Base-by-base conservation (phyloP, 2,797 vertebrate genomes). In the Scomberomorus guttatus region DNA sequence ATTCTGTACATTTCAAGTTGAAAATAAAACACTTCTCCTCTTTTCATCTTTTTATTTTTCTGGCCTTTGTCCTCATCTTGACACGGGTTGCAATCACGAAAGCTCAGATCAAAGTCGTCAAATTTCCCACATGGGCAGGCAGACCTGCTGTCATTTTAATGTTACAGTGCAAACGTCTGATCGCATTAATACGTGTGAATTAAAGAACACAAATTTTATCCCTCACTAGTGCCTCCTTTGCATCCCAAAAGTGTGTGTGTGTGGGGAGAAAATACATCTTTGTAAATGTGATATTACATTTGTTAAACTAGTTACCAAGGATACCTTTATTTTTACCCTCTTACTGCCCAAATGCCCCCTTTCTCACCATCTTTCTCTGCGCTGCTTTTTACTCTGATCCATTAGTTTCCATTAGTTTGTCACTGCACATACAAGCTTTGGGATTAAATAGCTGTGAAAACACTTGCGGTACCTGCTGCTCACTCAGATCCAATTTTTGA, bases 401-500 rank as follows among this genome's bases (percentile, higher is more conserved):
- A 86, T 86, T 84, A 83, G 77, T 71, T 70, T 75, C 56, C 59
- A 81, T 79, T 84, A 75, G 70, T 81, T 83, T 82, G 65, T 81
- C 67, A 17, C 42, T 13, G 32, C 22, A 10, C 17, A 11, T 34
- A 46, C 65, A 73, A 14, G 72, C 73, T 82, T 72, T 62, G 57
- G 72, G 79, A 77, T 75, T 77, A 81, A 88, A 87, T 73, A 71
- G 69, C 75, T 64, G 82, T 77, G 80, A 82, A 87, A 82, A 81
- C 62, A 78, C 72, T 73, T 4, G 34, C 65, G 6, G 22, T 77
- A 87, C 77, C 85, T 85, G 83, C 79, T 29, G 66, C 75, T 71
- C 77, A 32, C 65, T 83, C 75, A 17, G 2, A 79, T 52, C 20
- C 73, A 58, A 0, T 61, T 83, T 78, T 56, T 67, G 55, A 66